phyloP scores from a whole-genome alignment of 64 coral and sea anemone species.

The Actinia tenebrosa region DNA sequence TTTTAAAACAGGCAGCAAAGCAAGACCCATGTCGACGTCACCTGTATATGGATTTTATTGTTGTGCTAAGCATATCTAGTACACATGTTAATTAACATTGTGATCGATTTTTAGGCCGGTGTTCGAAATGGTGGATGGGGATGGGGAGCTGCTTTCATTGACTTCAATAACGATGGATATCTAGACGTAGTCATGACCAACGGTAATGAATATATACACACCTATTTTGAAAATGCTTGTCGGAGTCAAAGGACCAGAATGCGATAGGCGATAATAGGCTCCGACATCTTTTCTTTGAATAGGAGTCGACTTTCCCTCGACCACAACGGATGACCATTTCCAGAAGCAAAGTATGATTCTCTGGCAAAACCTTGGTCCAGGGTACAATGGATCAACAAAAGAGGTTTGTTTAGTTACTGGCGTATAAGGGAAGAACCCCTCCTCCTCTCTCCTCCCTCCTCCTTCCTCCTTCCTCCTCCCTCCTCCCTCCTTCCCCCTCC shows the following conservation, averaged over 20 bases:
- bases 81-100: too few relatives aligned
- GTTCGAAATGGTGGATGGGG: conserved; percentile 82
- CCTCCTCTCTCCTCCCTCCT: too few relatives aligned
- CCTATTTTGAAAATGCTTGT: not conserved
- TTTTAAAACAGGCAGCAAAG: too few relatives aligned
- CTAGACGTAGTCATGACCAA: conserved; percentile 80
- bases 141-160: conserved; percentile 81
- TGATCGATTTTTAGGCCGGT: conserved; percentile 51
- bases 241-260: too few relatives aligned
- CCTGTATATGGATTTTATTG: too few relatives aligned
- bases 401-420: conserved; percentile 36
- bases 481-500: too few relatives aligned
- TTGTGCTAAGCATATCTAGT: too few relatives aligned
- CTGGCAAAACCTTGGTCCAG: conserved; percentile 74
- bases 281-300: too few relatives aligned
- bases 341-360: conserved; percentile 54
- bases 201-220: conserved; percentile 27
- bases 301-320: conserved; percentile 87
- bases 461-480: too few relatives aligned
- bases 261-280: too few relatives aligned
- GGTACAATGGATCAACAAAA: conserved; percentile 56
- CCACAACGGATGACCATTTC: conserved; percentile 81
- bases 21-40: too few relatives aligned
- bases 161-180: conserved; percentile 85
- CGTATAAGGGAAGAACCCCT: too few relatives aligned